Conservation (phyloP, 1,140 invertebrate species). For the Metopolophium dirhodum region DNA sequence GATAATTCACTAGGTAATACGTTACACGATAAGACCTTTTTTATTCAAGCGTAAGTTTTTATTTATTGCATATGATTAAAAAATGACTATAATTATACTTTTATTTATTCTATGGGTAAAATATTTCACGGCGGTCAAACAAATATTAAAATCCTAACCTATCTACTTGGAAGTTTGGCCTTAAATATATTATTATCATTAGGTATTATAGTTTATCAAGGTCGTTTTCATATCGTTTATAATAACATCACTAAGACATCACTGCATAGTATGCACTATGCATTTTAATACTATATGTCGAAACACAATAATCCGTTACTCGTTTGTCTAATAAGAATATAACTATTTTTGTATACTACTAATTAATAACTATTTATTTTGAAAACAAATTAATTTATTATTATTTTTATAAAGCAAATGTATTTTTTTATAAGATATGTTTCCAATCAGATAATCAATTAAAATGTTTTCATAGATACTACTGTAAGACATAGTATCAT, state of each 20-base stretch:
- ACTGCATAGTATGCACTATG: not conserved
- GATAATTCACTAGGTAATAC: not conserved
- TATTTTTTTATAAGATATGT: not conserved
- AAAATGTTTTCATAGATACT: not conserved
- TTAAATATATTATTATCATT: slow-evolving; percentile 7
- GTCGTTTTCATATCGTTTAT: not conserved
- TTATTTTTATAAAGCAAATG: not conserved
- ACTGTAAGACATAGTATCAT: not conserved
- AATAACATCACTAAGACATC: slow-evolving; percentile 11
- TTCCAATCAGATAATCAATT: not conserved
- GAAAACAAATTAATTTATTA: not conserved
- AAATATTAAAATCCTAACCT: slow-evolving; percentile 25
- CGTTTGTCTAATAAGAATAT: not conserved
- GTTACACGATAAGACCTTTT: not conserved
- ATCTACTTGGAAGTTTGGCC: slow-evolving; percentile 10
- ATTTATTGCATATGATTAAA: slow-evolving; percentile 22
- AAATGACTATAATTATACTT: slow-evolving; percentile 5
- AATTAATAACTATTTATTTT: not conserved
- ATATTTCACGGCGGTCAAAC: slow-evolving; percentile 18
- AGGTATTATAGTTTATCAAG: slow-evolving; percentile 17
- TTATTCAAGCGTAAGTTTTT: not conserved
- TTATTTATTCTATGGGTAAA: slow-evolving; percentile 15
- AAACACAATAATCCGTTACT: not conserved
- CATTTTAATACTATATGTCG: not conserved
- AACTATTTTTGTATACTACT: not conserved